Base-by-base conservation (phyloP, 2,888 invertebrate species). In the Phyto melanocephala region DNA sequence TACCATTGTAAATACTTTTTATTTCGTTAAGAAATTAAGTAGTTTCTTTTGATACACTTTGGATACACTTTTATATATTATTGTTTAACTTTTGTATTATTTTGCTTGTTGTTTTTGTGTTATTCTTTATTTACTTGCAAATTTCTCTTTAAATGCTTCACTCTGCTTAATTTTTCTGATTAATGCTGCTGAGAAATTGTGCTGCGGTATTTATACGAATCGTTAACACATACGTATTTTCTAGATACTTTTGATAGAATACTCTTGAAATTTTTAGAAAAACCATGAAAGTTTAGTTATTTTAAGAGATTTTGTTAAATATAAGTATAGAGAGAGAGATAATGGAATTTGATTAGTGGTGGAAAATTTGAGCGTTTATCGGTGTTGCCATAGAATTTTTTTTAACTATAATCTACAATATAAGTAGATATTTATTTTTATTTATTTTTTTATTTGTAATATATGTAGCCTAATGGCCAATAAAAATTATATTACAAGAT, bases 1-100 rank as follows among this genome's bases (percentile, higher is more conserved):
- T 86, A 94, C 93, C 88, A 92, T 88, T 89, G 8, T 68, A 87
- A 28, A 56, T 45, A 1, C 15, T 47, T 22, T n/a, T 47, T 54
- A 5, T 24, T 20, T 11, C 10, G 1, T 22, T 50, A 10, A n/a
- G n/a, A n/a, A n/a, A n/a, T n/a, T n/a, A 24, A 42, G 8, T 42
- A 13, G 15, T 47, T 42, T 58, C 4, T 45, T 33, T 33, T 37
- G n/a, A 33, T 15, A 56, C 40, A 60, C 7, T n/a, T 65, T n/a
- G n/a, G n/a, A n/a, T n/a, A n/a, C n/a, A n/a, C n/a, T n/a, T n/a
- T n/a, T 50, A 5, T n/a, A 15, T 33, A 20, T 6, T n/a, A 42
- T 17, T 50, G n/a, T n/a, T n/a, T n/a, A n/a, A 28, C 28, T 28
- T 28, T 28, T 28, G 3, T 28, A 5, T 28, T 3, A 3, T 28